Conservation (phyloP, 2,888 invertebrate genomes). For the Scaptodrosophila latifasciaeformis region DNA sequence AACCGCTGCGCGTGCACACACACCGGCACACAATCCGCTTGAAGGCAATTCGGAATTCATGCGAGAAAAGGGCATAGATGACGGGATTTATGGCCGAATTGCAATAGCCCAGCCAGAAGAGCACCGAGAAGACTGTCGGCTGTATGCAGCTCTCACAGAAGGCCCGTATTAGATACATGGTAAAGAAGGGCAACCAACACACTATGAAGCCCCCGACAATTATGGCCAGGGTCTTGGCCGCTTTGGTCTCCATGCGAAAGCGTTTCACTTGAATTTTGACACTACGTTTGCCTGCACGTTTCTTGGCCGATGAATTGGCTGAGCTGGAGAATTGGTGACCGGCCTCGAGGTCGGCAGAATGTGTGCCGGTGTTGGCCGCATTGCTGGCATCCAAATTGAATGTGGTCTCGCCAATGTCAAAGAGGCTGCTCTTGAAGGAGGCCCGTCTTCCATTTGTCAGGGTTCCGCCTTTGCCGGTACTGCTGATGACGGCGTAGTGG, state of each 20-base stretch:
- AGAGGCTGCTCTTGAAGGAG: constrained; percentile 70
- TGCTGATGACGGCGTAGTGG: constrained; percentile 59
- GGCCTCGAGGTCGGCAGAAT: constrained; percentile 40
- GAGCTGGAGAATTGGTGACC: constrained; percentile 34
- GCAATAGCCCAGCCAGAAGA: constrained; percentile 98
- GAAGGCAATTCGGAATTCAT: constrained; percentile 96
- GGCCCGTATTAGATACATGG: constrained; percentile 92
- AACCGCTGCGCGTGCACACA: constrained; percentile 79
- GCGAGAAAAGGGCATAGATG: constrained; percentile 95
- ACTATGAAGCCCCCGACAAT: constrained; percentile 97
- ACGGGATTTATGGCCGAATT: constrained; percentile 97
- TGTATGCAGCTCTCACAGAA: constrained; percentile 91
- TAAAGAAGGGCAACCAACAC: constrained; percentile 98
- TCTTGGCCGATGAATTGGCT: constrained; percentile 74
- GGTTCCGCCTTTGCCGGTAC: constrained; percentile 35
- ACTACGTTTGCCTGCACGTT: constrained; percentile 88
- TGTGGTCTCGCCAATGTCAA: constrained; percentile 72
- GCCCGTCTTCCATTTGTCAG: constrained; percentile 64
- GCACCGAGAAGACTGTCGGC: constrained; percentile 89
- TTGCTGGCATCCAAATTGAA: constrained; percentile 62
- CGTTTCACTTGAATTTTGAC: constrained; percentile 93
- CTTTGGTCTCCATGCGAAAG: constrained; percentile 96
- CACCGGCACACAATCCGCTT: constrained; percentile 92
- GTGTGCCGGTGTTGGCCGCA: constrained; percentile 1
- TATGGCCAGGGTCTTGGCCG: constrained; percentile 96